Evolutionary conservation across 2,888 invertebrate species (phyloP).

Genomic region (Macaria notata): DNA sequence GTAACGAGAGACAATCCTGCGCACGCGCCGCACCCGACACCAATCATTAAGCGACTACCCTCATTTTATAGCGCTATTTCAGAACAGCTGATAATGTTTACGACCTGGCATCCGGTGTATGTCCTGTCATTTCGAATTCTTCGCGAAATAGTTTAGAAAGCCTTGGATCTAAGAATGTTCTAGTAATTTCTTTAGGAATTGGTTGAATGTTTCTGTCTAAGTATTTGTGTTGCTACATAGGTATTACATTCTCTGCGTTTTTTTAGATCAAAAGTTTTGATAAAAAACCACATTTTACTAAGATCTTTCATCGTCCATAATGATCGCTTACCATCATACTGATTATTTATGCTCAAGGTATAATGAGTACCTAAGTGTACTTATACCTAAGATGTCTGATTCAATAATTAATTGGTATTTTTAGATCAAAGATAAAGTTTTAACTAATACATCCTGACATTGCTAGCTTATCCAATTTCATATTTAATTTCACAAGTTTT

Average conservation of each 20-base stretch:
- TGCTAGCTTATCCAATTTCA: too few species aligned
- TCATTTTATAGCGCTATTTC: conserved; percentile 49
- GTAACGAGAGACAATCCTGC: conserved; percentile 34
- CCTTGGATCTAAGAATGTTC: conserved; percentile 32
- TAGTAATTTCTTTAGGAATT: conserved; percentile 26
- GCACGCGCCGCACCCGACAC: conserved; percentile 64
- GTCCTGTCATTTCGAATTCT: conserved; percentile 41
- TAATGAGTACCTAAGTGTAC: too few species aligned
- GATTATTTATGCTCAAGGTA: not conserved
- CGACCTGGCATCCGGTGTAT: conserved; percentile 50
- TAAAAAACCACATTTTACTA: too few species aligned
- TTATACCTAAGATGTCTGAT: too few species aligned
- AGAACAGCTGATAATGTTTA: conserved; percentile 56
- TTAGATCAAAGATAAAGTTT: too few species aligned
- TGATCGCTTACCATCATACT: not conserved
- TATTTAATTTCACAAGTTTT: too few species aligned
- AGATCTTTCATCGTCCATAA: too few species aligned
- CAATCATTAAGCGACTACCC: conserved; percentile 53
- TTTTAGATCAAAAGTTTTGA: too few species aligned
- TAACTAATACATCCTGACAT: too few species aligned
- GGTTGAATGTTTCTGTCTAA: conserved; percentile 1
- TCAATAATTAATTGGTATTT: too few species aligned
- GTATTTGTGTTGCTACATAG: too few species aligned
- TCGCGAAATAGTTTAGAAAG: conserved; percentile 39
- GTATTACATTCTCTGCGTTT: too few species aligned